These are phyloP conservation scores for Orientallactaga sibirica DNA, from an alignment of 2,797 vertebrate genomes.

Conservation along the genomic window DNA sequence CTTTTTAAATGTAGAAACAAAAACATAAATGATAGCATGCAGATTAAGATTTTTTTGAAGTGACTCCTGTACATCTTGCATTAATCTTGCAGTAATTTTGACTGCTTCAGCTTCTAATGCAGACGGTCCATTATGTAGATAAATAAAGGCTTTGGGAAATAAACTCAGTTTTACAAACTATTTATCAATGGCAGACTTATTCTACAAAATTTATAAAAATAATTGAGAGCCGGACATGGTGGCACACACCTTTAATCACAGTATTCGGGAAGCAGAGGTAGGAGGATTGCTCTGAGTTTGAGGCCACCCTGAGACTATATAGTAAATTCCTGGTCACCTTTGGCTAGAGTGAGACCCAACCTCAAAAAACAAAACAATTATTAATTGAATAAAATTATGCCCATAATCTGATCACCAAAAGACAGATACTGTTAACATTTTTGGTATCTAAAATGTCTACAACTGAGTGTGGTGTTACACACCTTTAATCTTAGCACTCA, in stretches of 20 bases:
- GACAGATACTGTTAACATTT: neutral
- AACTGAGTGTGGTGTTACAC: too few relatives aligned
- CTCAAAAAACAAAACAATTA: too few relatives aligned
- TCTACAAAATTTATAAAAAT: neutral
- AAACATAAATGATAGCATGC: neutral
- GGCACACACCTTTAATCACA: too few relatives aligned
- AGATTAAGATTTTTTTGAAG: neutral
- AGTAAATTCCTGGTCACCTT: too few relatives aligned
- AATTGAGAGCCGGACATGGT: too few relatives aligned
- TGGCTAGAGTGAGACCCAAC: too few relatives aligned
- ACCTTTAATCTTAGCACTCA: too few relatives aligned
- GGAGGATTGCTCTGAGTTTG: too few relatives aligned
- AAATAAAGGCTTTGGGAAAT: slow-evolving; percentile 17
- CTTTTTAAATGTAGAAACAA: neutral
- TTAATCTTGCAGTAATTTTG: neutral
- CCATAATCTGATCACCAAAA: neutral
- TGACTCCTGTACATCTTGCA: neutral
- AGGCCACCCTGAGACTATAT: too few relatives aligned
- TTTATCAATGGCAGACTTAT: neutral
- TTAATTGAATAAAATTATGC: neutral
- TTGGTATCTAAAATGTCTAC: neutral
- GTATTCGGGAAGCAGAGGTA: too few relatives aligned
- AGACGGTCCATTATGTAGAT: neutral
- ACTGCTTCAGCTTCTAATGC: neutral
- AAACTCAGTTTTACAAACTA: neutral